phyloP scores from a whole-genome alignment of 2,797 vertebrate genomes.

The Gallinago stenura region DNA sequence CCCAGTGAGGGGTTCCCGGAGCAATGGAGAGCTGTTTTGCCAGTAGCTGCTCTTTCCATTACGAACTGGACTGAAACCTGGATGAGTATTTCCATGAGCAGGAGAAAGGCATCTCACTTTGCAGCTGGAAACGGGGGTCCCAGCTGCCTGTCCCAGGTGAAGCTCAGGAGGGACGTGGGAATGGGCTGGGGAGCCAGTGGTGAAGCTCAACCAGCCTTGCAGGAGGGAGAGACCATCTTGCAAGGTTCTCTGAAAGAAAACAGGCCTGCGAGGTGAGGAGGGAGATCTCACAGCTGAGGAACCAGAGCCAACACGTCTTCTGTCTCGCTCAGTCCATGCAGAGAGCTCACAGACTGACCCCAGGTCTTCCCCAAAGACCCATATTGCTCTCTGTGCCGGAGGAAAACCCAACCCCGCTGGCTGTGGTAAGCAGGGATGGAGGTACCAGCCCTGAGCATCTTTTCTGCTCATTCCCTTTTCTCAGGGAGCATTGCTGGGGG shows the following conservation, averaged over 20 bases:
- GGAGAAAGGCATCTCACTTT: neutral
- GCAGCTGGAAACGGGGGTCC: neutral
- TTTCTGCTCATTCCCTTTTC: neutral
- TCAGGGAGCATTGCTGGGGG: neutral
- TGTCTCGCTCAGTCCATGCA: fast-evolving
- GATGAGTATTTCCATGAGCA: neutral
- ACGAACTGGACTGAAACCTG: neutral
- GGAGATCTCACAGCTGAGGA: neutral
- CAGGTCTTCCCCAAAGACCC: neutral
- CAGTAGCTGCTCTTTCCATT: neutral
- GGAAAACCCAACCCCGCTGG: fast-evolving
- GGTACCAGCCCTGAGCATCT: neutral
- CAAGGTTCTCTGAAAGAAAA: neutral
- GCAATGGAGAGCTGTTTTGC: neutral
- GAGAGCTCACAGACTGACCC: neutral
- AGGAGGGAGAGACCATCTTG: neutral
- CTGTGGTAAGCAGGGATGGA: neutral
- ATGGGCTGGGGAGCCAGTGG: neutral
- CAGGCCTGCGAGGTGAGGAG: neutral
- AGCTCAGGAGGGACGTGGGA: neutral
- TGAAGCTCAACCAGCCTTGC: neutral
- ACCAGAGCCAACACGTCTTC: neutral
- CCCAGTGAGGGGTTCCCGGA: neutral
- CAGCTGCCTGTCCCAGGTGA: neutral
- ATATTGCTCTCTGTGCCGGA: fast-evolving